A percentile compares a stretch with the other conserved stretches of the same genome.
phyloP scores from a whole-genome alignment of 2,113 vertebrate genomes.

The Narcine bancroftii region DNA sequence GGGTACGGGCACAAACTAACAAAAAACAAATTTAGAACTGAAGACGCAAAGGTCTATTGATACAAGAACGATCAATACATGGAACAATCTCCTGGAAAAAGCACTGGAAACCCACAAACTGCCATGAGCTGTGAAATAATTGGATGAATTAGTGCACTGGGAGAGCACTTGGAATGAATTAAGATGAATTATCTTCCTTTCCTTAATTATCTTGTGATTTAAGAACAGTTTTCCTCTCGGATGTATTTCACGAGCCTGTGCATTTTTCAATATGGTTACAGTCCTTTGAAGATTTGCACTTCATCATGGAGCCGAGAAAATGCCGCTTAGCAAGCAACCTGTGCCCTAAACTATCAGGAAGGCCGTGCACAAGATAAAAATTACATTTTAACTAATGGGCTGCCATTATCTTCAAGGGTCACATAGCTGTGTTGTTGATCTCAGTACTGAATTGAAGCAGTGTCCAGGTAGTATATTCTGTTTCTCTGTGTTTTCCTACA shows the following conservation, averaged over 20 bases:
- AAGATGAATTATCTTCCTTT: neutral
- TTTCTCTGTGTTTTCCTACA: neutral
- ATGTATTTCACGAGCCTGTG: neutral
- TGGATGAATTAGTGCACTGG: neutral
- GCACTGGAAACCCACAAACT: neutral
- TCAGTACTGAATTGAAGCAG: neutral
- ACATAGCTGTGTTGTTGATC: neutral
- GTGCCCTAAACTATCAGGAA: slow-evolving; percentile 4
- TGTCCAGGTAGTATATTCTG: neutral
- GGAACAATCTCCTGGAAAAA: too few species aligned
- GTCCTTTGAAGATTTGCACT: neutral
- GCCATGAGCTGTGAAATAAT: neutral
- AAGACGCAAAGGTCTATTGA: neutral
- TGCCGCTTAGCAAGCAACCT: neutral
- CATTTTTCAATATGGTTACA: slow-evolving; percentile 1
- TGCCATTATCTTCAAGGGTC: neutral
- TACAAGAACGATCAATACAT: neutral
- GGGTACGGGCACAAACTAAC: neutral
- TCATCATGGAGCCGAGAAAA: neutral
- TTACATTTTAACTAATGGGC: neutral
- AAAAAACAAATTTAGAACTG: neutral
- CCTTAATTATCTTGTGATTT: neutral
- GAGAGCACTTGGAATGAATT: neutral
- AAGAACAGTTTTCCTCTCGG: neutral
- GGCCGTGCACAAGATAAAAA: neutral